Evolutionary conservation across 1,140 invertebrate species (phyloP).

Genomic region (Ptiloglossa arizonensis): DNA sequence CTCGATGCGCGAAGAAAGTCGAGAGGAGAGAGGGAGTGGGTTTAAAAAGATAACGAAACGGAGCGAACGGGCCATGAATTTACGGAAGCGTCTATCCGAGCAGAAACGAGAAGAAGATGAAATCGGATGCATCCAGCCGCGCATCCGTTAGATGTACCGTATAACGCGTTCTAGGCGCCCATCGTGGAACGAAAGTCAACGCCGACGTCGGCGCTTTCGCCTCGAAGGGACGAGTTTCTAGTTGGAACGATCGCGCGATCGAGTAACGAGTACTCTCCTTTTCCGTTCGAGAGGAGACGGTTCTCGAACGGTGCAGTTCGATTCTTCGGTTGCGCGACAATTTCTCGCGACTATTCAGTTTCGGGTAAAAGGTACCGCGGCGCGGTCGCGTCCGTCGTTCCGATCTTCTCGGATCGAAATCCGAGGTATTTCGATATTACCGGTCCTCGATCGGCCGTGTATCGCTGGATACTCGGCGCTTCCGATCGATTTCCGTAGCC

Average conservation of each 20-base stretch:
- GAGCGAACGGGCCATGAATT: constrained; percentile 44
- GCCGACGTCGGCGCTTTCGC: background rate
- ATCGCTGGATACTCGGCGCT: too few relatives aligned
- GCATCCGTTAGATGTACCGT: constrained; percentile 12
- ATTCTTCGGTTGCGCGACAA: too few relatives aligned
- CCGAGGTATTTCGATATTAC: too few relatives aligned
- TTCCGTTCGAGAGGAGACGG: too few relatives aligned
- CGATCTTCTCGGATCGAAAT: too few relatives aligned
- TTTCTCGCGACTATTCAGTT: too few relatives aligned
- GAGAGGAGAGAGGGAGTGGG: background rate
- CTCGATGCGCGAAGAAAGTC: background rate
- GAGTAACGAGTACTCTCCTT: background rate
- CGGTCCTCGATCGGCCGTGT: too few relatives aligned
- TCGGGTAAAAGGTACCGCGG: too few relatives aligned
- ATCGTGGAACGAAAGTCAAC: background rate
- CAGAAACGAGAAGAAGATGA: constrained; percentile 44
- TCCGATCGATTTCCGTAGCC: too few relatives aligned
- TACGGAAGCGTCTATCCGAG: constrained; percentile 32
- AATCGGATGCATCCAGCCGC: constrained; percentile 33
- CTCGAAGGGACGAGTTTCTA: too few relatives aligned
- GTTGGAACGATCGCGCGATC: background rate
- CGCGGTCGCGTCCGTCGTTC: too few relatives aligned
- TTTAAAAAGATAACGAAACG: constrained; percentile 42
- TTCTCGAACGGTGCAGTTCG: too few relatives aligned
- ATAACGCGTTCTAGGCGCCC: background rate